These are phyloP conservation scores for Esox masquinongy DNA, from an alignment of 2,797 vertebrate genomes.

Conservation along the genomic window DNA sequence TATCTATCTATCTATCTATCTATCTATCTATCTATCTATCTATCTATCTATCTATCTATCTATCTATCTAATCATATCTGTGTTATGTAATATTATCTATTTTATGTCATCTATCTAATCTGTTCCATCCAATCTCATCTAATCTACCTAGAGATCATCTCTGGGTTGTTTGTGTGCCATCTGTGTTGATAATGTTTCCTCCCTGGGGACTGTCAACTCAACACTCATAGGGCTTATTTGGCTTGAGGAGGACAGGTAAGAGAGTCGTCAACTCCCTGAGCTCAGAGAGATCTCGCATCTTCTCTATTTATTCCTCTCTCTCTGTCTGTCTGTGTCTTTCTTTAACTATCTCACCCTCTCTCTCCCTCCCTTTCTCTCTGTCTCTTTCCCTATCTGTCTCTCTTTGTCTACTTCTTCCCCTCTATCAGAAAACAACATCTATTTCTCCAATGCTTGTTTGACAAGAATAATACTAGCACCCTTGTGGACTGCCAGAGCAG, in stretches of 20 bases:
- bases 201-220: constrained; percentile 11
- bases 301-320: not conserved
- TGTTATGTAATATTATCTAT: too few relatives aligned
- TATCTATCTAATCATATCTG: too few relatives aligned
- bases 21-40: too few relatives aligned
- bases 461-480: constrained; percentile 15
- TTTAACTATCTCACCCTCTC: not conserved
- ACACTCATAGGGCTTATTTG: constrained; percentile 7
- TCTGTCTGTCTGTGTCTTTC: not conserved
- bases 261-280: not conserved
- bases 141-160: constrained; percentile 16
- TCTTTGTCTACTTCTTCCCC: not conserved
- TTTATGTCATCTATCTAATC: too few relatives aligned
- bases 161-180: constrained; percentile 33
- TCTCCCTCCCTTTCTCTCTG: not conserved
- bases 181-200: constrained; percentile 42
- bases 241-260: not conserved
- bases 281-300: not conserved
- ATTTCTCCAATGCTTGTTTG: constrained; percentile 10
- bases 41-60: too few relatives aligned
- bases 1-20: too few relatives aligned
- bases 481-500: constrained; percentile 11
- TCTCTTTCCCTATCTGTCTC: not conserved
- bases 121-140: not conserved
- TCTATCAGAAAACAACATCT: not conserved